Base-by-base conservation (phyloP, 1,140 invertebrate species). In the Magallana angulata region DNA sequence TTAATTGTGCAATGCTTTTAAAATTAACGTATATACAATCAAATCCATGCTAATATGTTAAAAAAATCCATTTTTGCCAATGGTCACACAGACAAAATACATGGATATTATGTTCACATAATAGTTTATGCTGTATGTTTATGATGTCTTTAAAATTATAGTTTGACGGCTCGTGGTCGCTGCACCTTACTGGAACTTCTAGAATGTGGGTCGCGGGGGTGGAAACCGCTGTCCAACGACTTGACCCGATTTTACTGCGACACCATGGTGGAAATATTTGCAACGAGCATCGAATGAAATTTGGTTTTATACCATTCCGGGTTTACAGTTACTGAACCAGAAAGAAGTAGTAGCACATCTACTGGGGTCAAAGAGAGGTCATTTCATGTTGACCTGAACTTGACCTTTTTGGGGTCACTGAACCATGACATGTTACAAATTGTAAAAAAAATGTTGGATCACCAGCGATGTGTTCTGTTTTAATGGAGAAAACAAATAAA, bases 201-300 rank as follows among this genome's bases (percentile, higher is more conserved):
- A 24, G 92, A 93, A 76, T 89, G 86, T 82, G 90, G 90, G 57
- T 82, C 85, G n/a, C 88, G 90, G 7, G 85, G 88, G 0, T 93
- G 91, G 91, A 90, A 92, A 12, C 83, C 85, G 7, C 85, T 92
- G 57, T 90, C 92, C 3, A 92, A 92, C 85, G 92, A 93, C 16
- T 87, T 92, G 14, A 93, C 91, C 3, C 86, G 92, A 57, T 93
- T 91, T 82, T 93, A 93, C 59, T 91, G 89, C 64, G 92, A 93
- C 81, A 90, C 90, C 1, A 90, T 90, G 86, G 90, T 90, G 57
- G 92, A 93, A 24, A 92, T 93, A 85, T 82, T 92, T 7, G 90
- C 91, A 7, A 62, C 82, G 12, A 84, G 82, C 58, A 84, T 84
- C 5, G 82, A 84, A 30, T 84, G 48, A 82, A 56, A 12, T 8